Percentiles rank a stretch among this genome's conserved stretches.
These are phyloP conservation scores for Epirrhoe tristata DNA, from an alignment of 2,888 invertebrate species.

Conservation along the genomic window DNA sequence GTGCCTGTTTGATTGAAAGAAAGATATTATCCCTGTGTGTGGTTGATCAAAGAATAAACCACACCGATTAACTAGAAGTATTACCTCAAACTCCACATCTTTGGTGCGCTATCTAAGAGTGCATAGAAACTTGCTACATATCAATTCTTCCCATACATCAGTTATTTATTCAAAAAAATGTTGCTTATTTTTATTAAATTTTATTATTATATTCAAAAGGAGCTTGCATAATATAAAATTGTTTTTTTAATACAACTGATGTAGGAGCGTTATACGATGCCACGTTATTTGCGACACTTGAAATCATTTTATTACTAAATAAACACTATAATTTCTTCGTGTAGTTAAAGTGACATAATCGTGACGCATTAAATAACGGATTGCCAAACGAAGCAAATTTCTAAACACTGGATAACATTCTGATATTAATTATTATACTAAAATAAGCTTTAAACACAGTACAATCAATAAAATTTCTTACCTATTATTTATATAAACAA, in stretches of 20 bases:
- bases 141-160: slow-evolving; percentile 3
- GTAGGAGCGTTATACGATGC: not conserved
- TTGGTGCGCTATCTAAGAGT: slow-evolving; percentile 26
- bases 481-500: slow-evolving; percentile 31
- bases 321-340: too few relatives aligned
- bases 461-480: slow-evolving; percentile 40
- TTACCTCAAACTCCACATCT: slow-evolving; percentile 26
- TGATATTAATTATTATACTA: slow-evolving; percentile 16
- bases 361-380: not conserved
- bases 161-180: not conserved
- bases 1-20: too few relatives aligned
- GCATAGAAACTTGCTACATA: slow-evolving; percentile 12
- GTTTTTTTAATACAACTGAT: not conserved
- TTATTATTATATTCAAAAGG: not conserved
- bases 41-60: too few relatives aligned
- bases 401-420: slow-evolving; percentile 14
- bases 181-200: not conserved
- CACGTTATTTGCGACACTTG: not conserved
- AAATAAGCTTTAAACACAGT: slow-evolving; percentile 30
- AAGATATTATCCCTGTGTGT: too few relatives aligned
- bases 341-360: not conserved
- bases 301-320: not conserved
- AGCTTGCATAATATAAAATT: not conserved
- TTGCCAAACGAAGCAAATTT: slow-evolving; percentile 2
- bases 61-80: slow-evolving; percentile 6